Conservation (phyloP, 2,797 vertebrate species). For the Poecilia picta region DNA sequence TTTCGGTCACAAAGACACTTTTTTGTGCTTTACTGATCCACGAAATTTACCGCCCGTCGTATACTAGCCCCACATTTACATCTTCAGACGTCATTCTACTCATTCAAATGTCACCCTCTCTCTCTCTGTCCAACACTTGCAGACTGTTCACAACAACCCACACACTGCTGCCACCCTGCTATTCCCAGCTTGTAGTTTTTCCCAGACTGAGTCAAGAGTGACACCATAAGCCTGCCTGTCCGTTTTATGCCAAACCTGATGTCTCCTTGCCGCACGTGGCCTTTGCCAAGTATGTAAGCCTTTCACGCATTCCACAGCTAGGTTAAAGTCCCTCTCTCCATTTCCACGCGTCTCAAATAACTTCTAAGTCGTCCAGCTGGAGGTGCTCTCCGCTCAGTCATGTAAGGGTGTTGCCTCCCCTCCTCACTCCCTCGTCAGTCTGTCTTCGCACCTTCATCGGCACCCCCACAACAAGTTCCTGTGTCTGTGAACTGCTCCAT, state of each 20-base stretch:
- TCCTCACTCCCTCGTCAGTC: constrained; percentile 53
- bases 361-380: constrained; percentile 51
- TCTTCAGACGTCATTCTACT: constrained; percentile 19
- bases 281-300: constrained; percentile 29
- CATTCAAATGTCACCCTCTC: constrained; percentile 26
- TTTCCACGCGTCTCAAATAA: constrained; percentile 30
- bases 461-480: constrained; percentile 59
- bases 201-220: constrained; percentile 66
- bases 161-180: constrained; percentile 74
- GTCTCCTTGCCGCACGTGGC: constrained; percentile 55
- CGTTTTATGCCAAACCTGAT: constrained; percentile 69
- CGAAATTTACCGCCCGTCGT: not conserved
- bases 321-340: constrained; percentile 6
- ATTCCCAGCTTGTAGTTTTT: constrained; percentile 76
- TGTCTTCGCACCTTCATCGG: constrained; percentile 69
- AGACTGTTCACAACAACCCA: constrained; percentile 72
- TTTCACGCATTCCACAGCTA: constrained; percentile 13
- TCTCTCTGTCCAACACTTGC: constrained; percentile 34
- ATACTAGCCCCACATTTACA: not conserved
- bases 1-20: constrained; percentile 32
- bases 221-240: constrained; percentile 70
- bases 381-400: constrained; percentile 33
- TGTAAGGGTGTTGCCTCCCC: constrained; percentile 36
- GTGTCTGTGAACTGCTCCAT: constrained; percentile 72
- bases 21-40: constrained; percentile 9